Conservation (phyloP, 1,140 invertebrate genomes). For the Pachyrhynchus sulphureomaculatus region DNA sequence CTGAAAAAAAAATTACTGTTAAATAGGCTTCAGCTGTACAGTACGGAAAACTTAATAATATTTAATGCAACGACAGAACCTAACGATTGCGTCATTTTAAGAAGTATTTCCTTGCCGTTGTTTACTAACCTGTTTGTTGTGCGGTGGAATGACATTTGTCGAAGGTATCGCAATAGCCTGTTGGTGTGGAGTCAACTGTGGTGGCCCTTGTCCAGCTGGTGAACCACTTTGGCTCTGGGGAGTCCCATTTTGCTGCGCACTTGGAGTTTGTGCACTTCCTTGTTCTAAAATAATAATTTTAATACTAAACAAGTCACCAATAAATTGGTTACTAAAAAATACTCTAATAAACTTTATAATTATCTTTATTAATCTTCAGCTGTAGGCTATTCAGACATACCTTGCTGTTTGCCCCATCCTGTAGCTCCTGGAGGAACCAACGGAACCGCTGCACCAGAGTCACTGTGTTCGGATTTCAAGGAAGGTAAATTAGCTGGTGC, state of each 20-base stretch:
- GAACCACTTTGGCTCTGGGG: conserved; percentile 13
- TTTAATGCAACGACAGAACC: too few relatives aligned
- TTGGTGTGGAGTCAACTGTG: conserved; percentile 43
- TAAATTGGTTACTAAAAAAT: too few relatives aligned
- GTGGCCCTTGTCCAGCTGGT: conserved; percentile 20
- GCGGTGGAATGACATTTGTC: conserved; percentile 41
- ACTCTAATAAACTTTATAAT: too few relatives aligned
- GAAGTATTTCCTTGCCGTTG: too few relatives aligned
- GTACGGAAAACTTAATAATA: too few relatives aligned
- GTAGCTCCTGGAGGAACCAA: conserved; percentile 50
- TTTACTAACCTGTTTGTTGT: conserved; percentile 33
- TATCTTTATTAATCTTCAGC: too few relatives aligned
- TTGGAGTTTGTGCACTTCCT: conserved; percentile 16
- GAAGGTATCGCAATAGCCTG: conserved; percentile 48
- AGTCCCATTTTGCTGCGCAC: conserved; percentile 21
- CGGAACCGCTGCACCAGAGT: conserved; percentile 49
- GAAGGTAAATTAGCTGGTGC: conserved; percentile 96
- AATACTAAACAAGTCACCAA: neutral
- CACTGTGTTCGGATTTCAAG: conserved; percentile 84
- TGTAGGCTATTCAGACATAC: too few relatives aligned
- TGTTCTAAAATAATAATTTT: conserved; percentile 12
- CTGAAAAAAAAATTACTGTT: neutral
- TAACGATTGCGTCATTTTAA: too few relatives aligned
- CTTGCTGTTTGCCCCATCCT: conserved; percentile 52
- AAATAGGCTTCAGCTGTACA: too few relatives aligned